Percentiles rank a stretch among this genome's conserved stretches.
Evolutionary conservation across 2,888 invertebrate genomes (phyloP).

Genomic region (Polymixis lichenea): DNA sequence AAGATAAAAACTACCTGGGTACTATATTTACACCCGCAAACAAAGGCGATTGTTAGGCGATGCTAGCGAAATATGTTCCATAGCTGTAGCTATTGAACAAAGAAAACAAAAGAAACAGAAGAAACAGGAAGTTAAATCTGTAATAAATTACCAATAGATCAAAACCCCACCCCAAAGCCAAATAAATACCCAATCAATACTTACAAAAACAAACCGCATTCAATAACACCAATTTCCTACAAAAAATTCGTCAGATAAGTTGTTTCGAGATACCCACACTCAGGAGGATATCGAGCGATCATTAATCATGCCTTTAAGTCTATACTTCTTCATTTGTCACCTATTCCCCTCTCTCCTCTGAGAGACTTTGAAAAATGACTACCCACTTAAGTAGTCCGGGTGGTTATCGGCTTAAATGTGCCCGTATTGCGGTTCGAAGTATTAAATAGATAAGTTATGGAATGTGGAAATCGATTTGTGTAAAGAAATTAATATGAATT

Average conservation of each 20-base stretch:
- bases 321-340: constrained; percentile 86
- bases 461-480: constrained; percentile 9
- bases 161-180: not conserved
- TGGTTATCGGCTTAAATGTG: constrained; percentile 41
- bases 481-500: not conserved
- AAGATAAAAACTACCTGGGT: too few species aligned
- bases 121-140: too few species aligned
- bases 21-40: too few species aligned
- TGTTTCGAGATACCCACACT: constrained; percentile 56
- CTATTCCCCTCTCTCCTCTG: constrained; percentile 73
- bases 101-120: not conserved
- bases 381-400: constrained; percentile 69
- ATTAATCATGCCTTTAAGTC: constrained; percentile 81
- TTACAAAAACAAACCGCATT: constrained; percentile 12
- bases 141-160: too few species aligned
- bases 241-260: constrained; percentile 32
- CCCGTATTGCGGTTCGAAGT: constrained; percentile 27
- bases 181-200: not conserved
- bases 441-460: constrained; percentile 35
- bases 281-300: constrained; percentile 69
- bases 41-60: too few species aligned
- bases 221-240: constrained; percentile 20
- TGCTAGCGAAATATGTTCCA: too few species aligned
- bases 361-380: constrained; percentile 86
- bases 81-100: too few species aligned